Conservation (phyloP, 1,140 invertebrate genomes). For the Caenorhabditis tropicalis region DNA sequence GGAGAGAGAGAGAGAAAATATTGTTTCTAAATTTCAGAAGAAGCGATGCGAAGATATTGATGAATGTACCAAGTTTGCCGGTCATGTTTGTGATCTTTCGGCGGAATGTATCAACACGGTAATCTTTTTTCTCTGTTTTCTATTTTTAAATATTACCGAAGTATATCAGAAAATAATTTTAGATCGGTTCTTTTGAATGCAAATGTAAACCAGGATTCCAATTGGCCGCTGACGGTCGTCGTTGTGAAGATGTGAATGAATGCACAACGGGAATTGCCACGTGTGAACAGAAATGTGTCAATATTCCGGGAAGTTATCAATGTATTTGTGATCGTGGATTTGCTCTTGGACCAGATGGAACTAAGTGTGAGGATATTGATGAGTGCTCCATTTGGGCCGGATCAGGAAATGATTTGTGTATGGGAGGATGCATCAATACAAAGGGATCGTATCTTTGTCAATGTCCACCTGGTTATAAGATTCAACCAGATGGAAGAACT, state of each 20-base stretch:
- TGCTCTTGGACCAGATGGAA: slow-evolving; percentile 73
- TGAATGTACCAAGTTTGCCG: slow-evolving; percentile 69
- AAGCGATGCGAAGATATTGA: slow-evolving; percentile 67
- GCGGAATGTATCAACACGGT: slow-evolving; percentile 70
- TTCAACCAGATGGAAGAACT: slow-evolving; percentile 73
- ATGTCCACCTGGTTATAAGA: slow-evolving; percentile 73
- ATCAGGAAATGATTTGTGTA: slow-evolving; percentile 73
- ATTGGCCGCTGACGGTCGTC: slow-evolving; percentile 62
- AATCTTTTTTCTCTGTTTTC: neutral
- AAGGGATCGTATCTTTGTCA: slow-evolving; percentile 72
- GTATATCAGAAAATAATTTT: neutral
- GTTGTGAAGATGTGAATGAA: slow-evolving; percentile 72
- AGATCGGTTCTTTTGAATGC: slow-evolving; percentile 70
- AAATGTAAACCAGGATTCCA: slow-evolving; percentile 63
- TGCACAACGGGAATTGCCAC: slow-evolving; percentile 63
- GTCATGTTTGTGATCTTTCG: slow-evolving; percentile 69
- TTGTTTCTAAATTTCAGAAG: slow-evolving; percentile 13
- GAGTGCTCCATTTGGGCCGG: slow-evolving; percentile 72
- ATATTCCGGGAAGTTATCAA: slow-evolving; percentile 73
- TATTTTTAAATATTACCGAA: too few species aligned
- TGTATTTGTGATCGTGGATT: slow-evolving; percentile 74
- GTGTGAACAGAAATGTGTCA: slow-evolving; percentile 73
- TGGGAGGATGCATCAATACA: slow-evolving; percentile 74
- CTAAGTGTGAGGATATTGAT: slow-evolving; percentile 72
- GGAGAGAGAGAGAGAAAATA: neutral